Conservation (phyloP, 2,797 vertebrate genomes). For the Mormyrus proboscirostris region DNA sequence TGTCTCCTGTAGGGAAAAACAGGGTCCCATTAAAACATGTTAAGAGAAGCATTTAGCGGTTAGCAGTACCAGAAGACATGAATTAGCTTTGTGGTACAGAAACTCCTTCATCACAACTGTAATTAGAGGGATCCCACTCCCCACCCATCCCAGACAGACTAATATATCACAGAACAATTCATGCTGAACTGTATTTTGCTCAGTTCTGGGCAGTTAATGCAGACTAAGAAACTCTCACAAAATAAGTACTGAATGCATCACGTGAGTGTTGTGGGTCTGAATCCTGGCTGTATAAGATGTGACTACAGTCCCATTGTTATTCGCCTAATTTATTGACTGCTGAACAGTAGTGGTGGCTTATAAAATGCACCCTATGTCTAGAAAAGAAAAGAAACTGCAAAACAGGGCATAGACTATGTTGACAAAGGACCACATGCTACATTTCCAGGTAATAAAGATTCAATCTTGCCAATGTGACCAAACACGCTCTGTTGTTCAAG, state of each 20-base stretch:
- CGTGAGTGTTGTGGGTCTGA: background rate
- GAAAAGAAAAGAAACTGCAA: background rate
- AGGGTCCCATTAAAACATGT: background rate
- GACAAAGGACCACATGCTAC: background rate
- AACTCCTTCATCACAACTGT: background rate
- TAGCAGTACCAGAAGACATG: background rate
- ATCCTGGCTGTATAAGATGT: background rate
- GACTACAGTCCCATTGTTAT: background rate
- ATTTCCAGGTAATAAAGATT: background rate
- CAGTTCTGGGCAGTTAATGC: background rate
- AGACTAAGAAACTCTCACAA: background rate
- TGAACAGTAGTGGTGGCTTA: background rate
- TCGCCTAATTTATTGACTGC: background rate
- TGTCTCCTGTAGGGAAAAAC: background rate
- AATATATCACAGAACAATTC: background rate
- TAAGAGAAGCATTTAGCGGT: background rate
- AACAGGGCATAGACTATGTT: background rate
- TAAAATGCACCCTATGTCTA: background rate
- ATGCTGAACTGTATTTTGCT: background rate
- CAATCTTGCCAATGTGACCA: background rate
- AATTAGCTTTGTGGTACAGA: background rate
- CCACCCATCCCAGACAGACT: background rate
- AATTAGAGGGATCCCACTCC: background rate
- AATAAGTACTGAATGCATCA: background rate
- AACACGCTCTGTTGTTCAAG: background rate